Percentiles rank a stretch among this genome's conserved stretches.
phyloP scores from a whole-genome alignment of 2,797 vertebrate species.

The Gallirallus australis region DNA sequence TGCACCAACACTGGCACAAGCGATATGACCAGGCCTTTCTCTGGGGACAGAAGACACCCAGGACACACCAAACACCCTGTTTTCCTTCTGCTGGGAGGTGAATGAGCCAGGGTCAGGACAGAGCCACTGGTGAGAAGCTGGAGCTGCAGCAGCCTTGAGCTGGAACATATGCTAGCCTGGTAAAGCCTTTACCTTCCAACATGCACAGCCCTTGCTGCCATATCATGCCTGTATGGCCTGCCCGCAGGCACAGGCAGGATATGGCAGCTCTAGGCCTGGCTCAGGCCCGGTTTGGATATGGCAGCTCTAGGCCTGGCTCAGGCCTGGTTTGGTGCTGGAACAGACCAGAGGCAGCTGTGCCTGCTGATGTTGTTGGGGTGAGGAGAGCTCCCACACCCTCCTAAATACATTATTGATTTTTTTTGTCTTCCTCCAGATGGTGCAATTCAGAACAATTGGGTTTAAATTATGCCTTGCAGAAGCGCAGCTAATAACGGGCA shows the following conservation, averaged over 20 bases:
- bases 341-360: neutral
- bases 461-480: slow-evolving; percentile 66
- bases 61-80: neutral
- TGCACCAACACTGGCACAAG: neutral
- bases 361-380: neutral
- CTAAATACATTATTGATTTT: slow-evolving; percentile 51
- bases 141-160: neutral
- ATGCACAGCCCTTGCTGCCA: too few species aligned
- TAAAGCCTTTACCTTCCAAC: neutral
- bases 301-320: too few species aligned
- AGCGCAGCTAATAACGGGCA: slow-evolving; percentile 45
- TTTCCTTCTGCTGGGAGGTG: neutral
- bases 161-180: neutral
- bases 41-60: neutral
- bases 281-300: too few species aligned
- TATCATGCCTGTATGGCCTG: too few species aligned
- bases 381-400: neutral
- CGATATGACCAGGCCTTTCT: accelerated
- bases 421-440: slow-evolving; percentile 49
- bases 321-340: too few species aligned
- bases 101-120: neutral
- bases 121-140: neutral
- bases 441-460: slow-evolving; percentile 61
- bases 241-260: too few species aligned
- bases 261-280: too few species aligned